Conservation (phyloP, 2,888 invertebrate species). For the Pristionchus exspectatus region DNA sequence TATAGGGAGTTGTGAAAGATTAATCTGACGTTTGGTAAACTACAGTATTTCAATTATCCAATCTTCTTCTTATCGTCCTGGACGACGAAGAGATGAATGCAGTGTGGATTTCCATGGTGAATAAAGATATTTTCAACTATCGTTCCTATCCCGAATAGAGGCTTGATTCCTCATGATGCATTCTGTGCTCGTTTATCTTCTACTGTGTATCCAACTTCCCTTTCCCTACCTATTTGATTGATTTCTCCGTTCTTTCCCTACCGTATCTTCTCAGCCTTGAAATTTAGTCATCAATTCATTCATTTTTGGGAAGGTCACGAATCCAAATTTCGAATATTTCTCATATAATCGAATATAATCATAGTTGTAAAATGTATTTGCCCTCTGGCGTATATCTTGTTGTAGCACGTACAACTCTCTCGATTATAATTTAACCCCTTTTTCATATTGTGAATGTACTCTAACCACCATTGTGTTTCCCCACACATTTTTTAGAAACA, state of each 20-base stretch:
- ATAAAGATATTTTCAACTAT: not conserved
- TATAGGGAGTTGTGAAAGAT: not conserved
- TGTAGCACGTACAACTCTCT: not conserved
- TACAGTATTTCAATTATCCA: not conserved
- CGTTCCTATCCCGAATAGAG: not conserved
- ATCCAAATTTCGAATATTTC: not conserved
- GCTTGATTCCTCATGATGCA: constrained; percentile 13
- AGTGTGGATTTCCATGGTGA: not conserved
- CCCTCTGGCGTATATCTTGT: not conserved
- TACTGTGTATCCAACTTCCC: not conserved
- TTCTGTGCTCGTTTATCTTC: not conserved
- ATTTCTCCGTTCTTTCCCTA: not conserved
- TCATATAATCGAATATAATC: not conserved
- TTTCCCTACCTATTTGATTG: not conserved
- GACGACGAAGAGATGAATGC: not conserved
- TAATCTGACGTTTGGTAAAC: not conserved
- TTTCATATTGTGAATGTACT: not conserved
- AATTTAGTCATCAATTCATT: not conserved
- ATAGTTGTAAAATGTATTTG: not conserved
- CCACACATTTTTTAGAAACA: too few relatives aligned
- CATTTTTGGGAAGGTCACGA: not conserved
- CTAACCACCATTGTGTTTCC: not conserved
- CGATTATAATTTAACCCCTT: not conserved
- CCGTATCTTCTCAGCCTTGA: not conserved
- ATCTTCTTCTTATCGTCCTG: not conserved